A percentile compares a stretch with the other conserved stretches of the same genome.
These are phyloP conservation scores for Chrysolina americana DNA, from an alignment of 2,888 invertebrate genomes.

Conservation along the genomic window DNA sequence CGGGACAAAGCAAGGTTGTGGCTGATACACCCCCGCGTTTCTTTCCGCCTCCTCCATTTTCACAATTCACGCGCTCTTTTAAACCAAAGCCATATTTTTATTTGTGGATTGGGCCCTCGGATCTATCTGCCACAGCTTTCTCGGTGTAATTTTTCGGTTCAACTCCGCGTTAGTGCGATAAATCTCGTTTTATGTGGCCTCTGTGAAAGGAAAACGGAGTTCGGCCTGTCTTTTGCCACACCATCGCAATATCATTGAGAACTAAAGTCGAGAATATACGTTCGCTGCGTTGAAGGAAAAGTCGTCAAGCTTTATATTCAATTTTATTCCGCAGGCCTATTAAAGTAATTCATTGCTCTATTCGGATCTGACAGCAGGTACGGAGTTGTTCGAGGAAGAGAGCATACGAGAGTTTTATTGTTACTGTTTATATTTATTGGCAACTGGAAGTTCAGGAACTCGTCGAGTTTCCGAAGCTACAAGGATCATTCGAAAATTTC, in stretches of 20 bases:
- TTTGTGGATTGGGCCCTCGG: conserved; percentile 63
- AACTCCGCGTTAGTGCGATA: conserved; percentile 63
- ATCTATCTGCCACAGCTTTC: conserved; percentile 64
- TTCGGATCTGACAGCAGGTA: conserved; percentile 5
- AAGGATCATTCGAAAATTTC: no score
- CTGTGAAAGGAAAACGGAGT: conserved; percentile 47
- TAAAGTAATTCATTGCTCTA: conserved; percentile 15
- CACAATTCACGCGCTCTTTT: conserved; percentile 56
- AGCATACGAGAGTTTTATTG: conserved; percentile 9
- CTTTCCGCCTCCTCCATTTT: conserved; percentile 43
- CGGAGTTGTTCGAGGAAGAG: neutral
- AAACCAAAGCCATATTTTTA: conserved; percentile 64
- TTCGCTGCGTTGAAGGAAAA: conserved; percentile 37
- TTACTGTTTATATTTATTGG: neutral
- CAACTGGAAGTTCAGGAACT: neutral
- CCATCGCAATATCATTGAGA: conserved; percentile 43
- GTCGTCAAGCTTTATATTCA: conserved; percentile 41
- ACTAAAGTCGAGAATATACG: conserved; percentile 35
- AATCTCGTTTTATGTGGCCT: conserved; percentile 64
- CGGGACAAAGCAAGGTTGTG: conserved; percentile 40
- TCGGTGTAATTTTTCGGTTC: conserved; percentile 64
- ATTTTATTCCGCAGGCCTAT: conserved; percentile 27
- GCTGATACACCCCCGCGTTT: conserved; percentile 33
- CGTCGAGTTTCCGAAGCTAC: no score
- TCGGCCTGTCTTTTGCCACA: conserved; percentile 45